Percentiles rank a stretch among this genome's conserved stretches.
Conservation (phyloP, 2,888 invertebrate genomes). For the Oxycera nigricornis region DNA sequence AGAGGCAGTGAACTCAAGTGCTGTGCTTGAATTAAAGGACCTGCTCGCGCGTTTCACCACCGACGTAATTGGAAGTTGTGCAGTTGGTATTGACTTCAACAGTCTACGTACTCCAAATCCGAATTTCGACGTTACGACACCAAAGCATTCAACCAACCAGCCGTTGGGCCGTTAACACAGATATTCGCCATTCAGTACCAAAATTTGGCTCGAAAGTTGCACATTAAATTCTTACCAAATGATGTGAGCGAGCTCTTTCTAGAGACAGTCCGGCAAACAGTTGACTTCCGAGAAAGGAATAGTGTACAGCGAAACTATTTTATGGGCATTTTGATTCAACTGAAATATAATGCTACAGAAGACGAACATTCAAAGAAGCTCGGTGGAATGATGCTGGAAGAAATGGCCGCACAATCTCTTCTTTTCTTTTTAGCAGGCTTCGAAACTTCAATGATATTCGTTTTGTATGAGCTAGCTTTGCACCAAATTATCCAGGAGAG, state of each 20-base stretch:
- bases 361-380: background rate
- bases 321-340: constrained; percentile 64
- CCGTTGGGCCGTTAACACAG: background rate
- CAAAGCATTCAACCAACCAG: constrained; percentile 41
- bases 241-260: constrained; percentile 54
- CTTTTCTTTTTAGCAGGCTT: constrained; percentile 66
- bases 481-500: constrained; percentile 62
- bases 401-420: constrained; percentile 65
- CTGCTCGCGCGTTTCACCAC: background rate
- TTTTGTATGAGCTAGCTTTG: constrained; percentile 63
- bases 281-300: constrained; percentile 58
- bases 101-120: constrained; percentile 54
- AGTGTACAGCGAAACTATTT: constrained; percentile 63
- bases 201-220: background rate
- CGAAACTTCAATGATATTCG: constrained; percentile 65
- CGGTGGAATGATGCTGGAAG: constrained; percentile 55
- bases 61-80: background rate
- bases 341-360: constrained; percentile 50
- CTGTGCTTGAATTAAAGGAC: background rate
- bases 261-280: constrained; percentile 57
- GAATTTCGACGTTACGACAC: constrained; percentile 51
- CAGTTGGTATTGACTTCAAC: constrained; percentile 53
- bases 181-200: background rate
- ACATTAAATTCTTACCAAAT: constrained; percentile 49
- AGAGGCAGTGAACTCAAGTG: background rate